Evolutionary conservation across 2,888 invertebrate genomes (phyloP), one percentile per base, ranked within the genome.

Genomic region (Tenthredo mesomela): DNA sequence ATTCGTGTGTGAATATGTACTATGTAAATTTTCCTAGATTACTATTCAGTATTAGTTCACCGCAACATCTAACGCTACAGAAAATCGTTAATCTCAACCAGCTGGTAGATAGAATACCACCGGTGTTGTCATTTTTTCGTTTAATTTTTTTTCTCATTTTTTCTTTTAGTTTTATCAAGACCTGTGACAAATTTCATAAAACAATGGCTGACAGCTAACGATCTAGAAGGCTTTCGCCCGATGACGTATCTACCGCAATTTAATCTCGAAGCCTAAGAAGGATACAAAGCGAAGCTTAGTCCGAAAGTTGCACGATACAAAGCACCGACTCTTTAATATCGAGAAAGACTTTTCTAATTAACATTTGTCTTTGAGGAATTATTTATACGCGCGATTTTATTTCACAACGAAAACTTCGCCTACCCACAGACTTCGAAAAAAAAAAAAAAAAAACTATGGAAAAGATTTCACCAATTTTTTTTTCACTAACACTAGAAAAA

Each of bases 201-300:
- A 78, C 78, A 78, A 78, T 78, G 37, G 0, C 47, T 25, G 75
- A 75, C 75, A 47, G 47, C 25, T 70, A 75, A n/a, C 43, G 47
- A 15, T 47, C 77, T 37, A 37, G 15, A 29, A 40, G 21, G 37
- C 40, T 80, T 80, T 58, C 15, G 58, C 33, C 33, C n/a, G 77
- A 47, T 54, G 50, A 77, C 77, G 50, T 50, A 77, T 54, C 10
- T 50, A 37, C 61, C 80, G 80, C 40, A 80, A 80, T 80, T 80
- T 61, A 58, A 80, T 61, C 80, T 61, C 40, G 58, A 61, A 37
- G 37, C 40, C 58, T 33, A 9, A 12, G 61, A 80, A 50, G 80
- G 37, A 37, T 80, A 80, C 80, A 80, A 80, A 80, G 80, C 58
- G 61, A 80, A 61, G 58, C 80, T 80, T 25, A 80, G 61, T 40